Evolutionary conservation across 2,113 vertebrate species (phyloP).

Genomic region (Corynorhinus townsendii): DNA sequence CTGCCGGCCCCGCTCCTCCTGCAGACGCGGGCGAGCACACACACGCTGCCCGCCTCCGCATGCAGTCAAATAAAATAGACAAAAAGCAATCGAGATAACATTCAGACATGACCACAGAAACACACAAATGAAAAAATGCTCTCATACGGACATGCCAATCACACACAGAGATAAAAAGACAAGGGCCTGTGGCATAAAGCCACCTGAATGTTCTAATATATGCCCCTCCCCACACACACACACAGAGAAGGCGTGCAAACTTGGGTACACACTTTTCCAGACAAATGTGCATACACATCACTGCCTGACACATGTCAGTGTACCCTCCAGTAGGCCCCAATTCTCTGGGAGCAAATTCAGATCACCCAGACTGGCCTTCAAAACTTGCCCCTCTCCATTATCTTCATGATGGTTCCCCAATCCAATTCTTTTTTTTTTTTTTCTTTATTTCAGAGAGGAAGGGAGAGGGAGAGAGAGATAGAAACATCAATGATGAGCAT

Average conservation of each 20-base stretch:
- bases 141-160: neutral
- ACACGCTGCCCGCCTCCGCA: neutral
- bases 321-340: neutral
- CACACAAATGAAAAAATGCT: slow-evolving; percentile 32
- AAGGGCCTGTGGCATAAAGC: neutral
- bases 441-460: too few relatives aligned
- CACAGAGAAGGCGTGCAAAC: neutral
- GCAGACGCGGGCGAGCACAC: neutral
- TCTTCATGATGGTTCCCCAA: neutral
- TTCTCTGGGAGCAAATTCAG: neutral
- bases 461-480: too few relatives aligned
- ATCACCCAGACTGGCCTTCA: neutral
- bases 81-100: neutral
- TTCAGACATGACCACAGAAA: slow-evolving; percentile 44
- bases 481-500: too few relatives aligned
- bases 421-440: too few relatives aligned
- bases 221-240: neutral
- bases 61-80: slow-evolving; percentile 13
- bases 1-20: neutral
- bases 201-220: neutral
- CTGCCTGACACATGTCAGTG: neutral
- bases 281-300: neutral
- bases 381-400: neutral
- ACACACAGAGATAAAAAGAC: slow-evolving; percentile 35
- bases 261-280: neutral